A percentile compares a stretch with the other conserved stretches of the same genome.
These are phyloP conservation scores for Pheosia tremula DNA, from an alignment of 2,888 invertebrate species.

Conservation along the genomic window DNA sequence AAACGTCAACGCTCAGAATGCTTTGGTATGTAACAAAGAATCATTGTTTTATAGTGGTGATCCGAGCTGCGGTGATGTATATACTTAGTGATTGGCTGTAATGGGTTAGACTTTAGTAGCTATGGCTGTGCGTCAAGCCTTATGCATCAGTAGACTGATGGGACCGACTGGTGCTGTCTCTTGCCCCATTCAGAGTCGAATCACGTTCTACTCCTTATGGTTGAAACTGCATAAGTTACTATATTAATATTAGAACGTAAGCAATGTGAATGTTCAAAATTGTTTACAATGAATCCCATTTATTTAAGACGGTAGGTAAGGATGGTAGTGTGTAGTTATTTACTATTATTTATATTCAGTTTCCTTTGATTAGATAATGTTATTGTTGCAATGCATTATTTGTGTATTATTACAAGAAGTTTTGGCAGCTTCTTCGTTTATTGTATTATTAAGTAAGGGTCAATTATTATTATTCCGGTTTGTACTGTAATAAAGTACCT, in stretches of 20 bases:
- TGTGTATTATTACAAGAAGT: background rate
- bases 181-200: slow-evolving; percentile 1
- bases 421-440: background rate
- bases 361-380: background rate
- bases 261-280: background rate
- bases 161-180: background rate
- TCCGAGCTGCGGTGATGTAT: background rate
- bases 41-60: background rate
- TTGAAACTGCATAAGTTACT: background rate
- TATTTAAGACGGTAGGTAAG: slow-evolving; percentile 3
- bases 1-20: too few relatives aligned
- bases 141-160: background rate
- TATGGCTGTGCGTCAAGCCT: slow-evolving; percentile 1
- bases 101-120: background rate
- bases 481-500: background rate
- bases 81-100: background rate
- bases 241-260: background rate
- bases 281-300: slow-evolving; percentile 2
- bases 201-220: background rate
- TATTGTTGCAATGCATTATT: slow-evolving; percentile 1
- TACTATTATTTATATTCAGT: slow-evolving; percentile 8
- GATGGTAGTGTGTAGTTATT: slow-evolving; percentile 1
- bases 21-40: background rate
- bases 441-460: background rate
- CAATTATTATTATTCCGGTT: background rate